Percentiles rank a stretch among this genome's conserved stretches.
These are phyloP conservation scores for Thymelicus acteon DNA, from an alignment of 2,888 invertebrate species.

Conservation along the genomic window DNA sequence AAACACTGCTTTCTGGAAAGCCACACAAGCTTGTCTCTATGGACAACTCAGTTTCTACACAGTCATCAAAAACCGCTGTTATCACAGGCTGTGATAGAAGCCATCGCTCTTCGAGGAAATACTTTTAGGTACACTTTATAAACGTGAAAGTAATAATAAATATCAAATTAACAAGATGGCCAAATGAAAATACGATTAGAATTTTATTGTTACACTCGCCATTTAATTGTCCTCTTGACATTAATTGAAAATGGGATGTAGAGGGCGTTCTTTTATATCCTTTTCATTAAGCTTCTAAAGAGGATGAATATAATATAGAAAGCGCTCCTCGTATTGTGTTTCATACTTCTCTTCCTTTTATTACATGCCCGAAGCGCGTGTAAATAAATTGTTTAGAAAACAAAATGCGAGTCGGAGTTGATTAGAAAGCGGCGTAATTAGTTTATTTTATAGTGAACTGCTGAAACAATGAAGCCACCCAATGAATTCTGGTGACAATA, in stretches of 20 bases:
- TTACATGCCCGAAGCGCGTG: slow-evolving; percentile 25
- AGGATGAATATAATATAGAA: slow-evolving; percentile 34
- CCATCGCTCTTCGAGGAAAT: neutral
- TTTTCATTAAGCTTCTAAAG: slow-evolving; percentile 37
- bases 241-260: slow-evolving; percentile 37
- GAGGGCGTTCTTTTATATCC: slow-evolving; percentile 24
- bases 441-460: slow-evolving; percentile 24
- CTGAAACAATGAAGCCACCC: slow-evolving; percentile 10
- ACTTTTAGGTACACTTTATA: neutral
- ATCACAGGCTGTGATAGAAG: too few relatives aligned
- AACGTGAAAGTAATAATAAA: slow-evolving; percentile 7
- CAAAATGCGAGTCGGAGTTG: slow-evolving; percentile 23
- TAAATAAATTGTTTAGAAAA: slow-evolving; percentile 39
- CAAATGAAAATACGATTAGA: slow-evolving; percentile 29
- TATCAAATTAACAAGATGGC: slow-evolving; percentile 27
- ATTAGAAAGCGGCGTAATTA: slow-evolving; percentile 27
- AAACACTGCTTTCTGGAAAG: too few relatives aligned
- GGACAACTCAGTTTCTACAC: too few relatives aligned
- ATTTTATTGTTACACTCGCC: slow-evolving; percentile 25
- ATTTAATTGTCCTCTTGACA: slow-evolving; percentile 37
- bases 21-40: too few relatives aligned
- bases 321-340: slow-evolving; percentile 29
- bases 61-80: too few relatives aligned
- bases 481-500: slow-evolving; percentile 21
- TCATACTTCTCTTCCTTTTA: slow-evolving; percentile 10